Percentiles rank a stretch among this genome's conserved stretches.
Conservation (phyloP, 2,888 invertebrate genomes). For the Leucophora obtusa region DNA sequence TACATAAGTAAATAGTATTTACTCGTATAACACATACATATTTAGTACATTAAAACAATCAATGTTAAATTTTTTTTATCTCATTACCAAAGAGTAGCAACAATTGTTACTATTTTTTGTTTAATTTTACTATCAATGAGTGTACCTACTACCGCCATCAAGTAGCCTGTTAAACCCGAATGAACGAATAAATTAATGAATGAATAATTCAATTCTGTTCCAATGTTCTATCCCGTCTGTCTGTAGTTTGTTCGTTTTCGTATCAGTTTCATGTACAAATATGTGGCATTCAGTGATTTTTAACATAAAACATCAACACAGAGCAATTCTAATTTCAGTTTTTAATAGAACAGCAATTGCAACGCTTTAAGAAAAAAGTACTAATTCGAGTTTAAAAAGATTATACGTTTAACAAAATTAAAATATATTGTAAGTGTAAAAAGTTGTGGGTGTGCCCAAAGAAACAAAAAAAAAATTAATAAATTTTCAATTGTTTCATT, state of each 20-base stretch:
- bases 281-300: conserved; percentile 74
- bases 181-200: background rate
- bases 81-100: conserved; percentile 25
- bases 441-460: background rate
- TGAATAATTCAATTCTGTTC: conserved; percentile 15
- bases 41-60: conserved; percentile 17
- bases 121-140: conserved; percentile 12
- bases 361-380: conserved; percentile 30
- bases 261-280: conserved; percentile 48
- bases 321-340: conserved; percentile 76
- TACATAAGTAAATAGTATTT: too few relatives aligned
- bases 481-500: background rate
- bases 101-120: conserved; percentile 17
- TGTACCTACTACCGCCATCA: background rate
- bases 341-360: conserved; percentile 70
- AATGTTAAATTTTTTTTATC: conserved; percentile 14
- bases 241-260: background rate
- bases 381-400: conserved; percentile 17
- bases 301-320: conserved; percentile 77
- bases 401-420: background rate
- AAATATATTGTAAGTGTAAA: background rate
- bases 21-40: background rate
- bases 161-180: conserved; percentile 4
- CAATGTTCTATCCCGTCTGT: background rate
- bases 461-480: background rate